A percentile compares a stretch with the other conserved stretches of the same genome.
Evolutionary conservation across 2,888 invertebrate genomes (phyloP).

Genomic region (Pherbina coryleti): DNA sequence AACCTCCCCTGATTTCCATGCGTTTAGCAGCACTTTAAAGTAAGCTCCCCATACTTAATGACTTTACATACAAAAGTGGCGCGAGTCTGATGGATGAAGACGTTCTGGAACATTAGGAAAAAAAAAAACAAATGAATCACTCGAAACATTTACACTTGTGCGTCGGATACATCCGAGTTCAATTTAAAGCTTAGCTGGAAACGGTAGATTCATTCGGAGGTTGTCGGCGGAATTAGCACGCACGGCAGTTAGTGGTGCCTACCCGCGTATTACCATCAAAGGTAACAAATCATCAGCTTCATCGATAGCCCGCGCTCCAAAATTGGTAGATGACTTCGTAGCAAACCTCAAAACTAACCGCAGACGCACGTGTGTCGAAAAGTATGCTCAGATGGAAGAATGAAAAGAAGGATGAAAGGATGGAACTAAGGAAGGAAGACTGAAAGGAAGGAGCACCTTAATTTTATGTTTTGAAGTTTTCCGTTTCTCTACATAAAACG

Average conservation of each 20-base stretch:
- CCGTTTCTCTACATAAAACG: slow-evolving; percentile 42
- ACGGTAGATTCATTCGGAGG: no score
- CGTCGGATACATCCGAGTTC: no score
- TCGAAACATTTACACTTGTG: neutral
- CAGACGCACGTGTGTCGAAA: slow-evolving; percentile 52
- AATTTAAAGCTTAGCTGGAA: no score
- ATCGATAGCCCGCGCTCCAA: neutral
- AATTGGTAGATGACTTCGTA: no score
- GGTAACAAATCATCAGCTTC: neutral
- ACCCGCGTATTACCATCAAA: neutral
- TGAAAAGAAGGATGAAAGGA: slow-evolving; percentile 9
- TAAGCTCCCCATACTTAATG: slow-evolving; percentile 34
- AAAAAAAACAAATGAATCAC: slow-evolving; percentile 32
- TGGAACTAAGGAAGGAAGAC: slow-evolving; percentile 43
- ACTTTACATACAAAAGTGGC: slow-evolving; percentile 12
- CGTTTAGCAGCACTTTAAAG: slow-evolving; percentile 41
- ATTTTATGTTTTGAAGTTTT: neutral
- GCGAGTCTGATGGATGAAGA: slow-evolving; percentile 51
- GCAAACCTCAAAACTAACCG: slow-evolving; percentile 53
- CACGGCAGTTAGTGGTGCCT: neutral
- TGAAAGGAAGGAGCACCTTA: slow-evolving; percentile 30
- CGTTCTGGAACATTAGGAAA: slow-evolving; percentile 48
- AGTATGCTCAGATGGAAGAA: slow-evolving; percentile 53
- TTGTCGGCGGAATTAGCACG: no score
- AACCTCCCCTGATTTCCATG: slow-evolving; percentile 37